These are phyloP conservation scores for Antedon bifida DNA, from an alignment of 35 echinoderm and acorn worm genomes.

Conservation along the genomic window DNA sequence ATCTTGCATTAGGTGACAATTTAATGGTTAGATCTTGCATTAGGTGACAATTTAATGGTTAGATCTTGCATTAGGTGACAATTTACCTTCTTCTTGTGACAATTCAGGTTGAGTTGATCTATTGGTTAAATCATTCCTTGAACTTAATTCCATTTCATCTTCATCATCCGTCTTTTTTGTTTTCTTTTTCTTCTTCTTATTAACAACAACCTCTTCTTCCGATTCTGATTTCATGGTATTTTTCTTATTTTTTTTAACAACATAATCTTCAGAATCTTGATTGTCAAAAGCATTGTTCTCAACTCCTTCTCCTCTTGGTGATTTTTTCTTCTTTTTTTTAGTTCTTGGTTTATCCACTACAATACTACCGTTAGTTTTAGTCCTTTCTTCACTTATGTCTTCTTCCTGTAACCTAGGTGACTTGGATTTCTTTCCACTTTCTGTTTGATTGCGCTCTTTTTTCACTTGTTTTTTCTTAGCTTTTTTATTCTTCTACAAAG, in stretches of 20 bases:
- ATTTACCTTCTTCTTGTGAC: background rate
- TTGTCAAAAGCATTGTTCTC: background rate
- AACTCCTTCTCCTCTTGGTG: background rate
- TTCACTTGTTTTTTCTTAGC: background rate
- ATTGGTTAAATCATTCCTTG: background rate
- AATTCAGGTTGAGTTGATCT: background rate
- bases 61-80: too few species aligned
- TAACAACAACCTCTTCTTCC: background rate
- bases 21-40: too few species aligned
- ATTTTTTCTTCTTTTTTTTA: background rate
- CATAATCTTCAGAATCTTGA: background rate
- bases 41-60: background rate
- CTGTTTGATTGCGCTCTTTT: background rate
- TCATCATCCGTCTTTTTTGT: background rate
- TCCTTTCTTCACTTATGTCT: background rate
- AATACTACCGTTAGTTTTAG: conserved; percentile 8
- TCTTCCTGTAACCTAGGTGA: background rate
- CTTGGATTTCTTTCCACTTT: background rate
- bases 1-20: too few species aligned
- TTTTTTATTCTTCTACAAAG: background rate
- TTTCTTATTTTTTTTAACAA: background rate
- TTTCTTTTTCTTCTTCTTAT: conserved; percentile 30
- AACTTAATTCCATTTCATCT: background rate
- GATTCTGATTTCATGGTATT: background rate
- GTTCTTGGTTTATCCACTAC: background rate